Evolutionary conservation across 2,888 invertebrate genomes (phyloP), one percentile per base, ranked within the genome.

Genomic region (Lepidonotus clava): DNA sequence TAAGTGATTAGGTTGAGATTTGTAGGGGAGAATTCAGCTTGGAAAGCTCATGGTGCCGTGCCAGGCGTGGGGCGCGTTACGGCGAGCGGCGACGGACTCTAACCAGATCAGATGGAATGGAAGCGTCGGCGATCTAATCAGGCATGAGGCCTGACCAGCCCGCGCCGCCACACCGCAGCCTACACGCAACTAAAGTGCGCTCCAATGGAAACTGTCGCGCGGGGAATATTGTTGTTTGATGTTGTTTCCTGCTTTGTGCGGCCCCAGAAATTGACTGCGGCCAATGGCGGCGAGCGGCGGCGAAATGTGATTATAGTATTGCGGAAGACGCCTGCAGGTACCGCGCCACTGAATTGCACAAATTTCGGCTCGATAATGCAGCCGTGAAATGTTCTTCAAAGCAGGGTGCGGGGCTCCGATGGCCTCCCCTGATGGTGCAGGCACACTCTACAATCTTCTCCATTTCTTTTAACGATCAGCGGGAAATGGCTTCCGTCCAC

Each of bases 161-260:
- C 14, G 24, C 32, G 11, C 21, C 28, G 28, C 11, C 66, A 14
- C 14, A 24, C 66, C 66, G 32, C 2, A 4, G 21, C 36, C 36
- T n/a, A 24, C 51, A 46, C 46, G 21, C 80, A 1, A 66, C n/a
- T 32, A 66, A 66, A 18, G 18, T 46, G 36, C 14, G 80, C n/a
- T 80, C 80, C 51, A 80, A 24, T 46, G 80, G 46, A 71, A 71
- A 46, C 46, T 46, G n/a, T n/a, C 28, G 80, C 46, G 24, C 41
- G 24, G 21, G 51, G 80, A 80, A 80, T 76, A 76, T 46, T 80
- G 80, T 46, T 80, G 80, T 80, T 80, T 80, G 80, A 80, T 80
- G 80, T 80, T 80, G 80, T 80, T 80, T 80, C 80, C 80, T 80
- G 46, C 21, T n/a, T 76, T 14, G 76, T 51, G 80, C 46, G 28